These are phyloP conservation scores for Caenorhabditis imperialis DNA, from an alignment of 2,888 invertebrate species.

Conservation along the genomic window DNA sequence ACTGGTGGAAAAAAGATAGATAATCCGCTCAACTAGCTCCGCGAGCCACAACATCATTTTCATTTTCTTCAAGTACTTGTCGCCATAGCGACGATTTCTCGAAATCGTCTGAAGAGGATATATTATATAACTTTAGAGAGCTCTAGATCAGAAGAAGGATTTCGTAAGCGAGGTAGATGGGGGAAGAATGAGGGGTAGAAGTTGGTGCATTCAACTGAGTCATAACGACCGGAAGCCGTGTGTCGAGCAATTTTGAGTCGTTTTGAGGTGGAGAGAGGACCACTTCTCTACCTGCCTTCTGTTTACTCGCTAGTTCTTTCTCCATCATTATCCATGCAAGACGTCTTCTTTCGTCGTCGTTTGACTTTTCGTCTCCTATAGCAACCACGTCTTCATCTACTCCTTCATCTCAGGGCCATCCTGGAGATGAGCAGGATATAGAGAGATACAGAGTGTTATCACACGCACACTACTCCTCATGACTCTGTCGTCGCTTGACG, in stretches of 20 bases:
- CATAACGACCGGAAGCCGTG: conserved; percentile 48
- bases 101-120: no score
- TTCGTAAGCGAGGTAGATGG: not conserved
- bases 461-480: conserved; percentile 1
- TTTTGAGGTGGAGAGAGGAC: conserved; percentile 1
- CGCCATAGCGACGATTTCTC: conserved; percentile 8
- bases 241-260: conserved; percentile 38
- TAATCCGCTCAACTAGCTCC: conserved; percentile 18
- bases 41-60: not conserved
- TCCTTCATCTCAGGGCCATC: conserved; percentile 19
- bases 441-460: no score
- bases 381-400: conserved; percentile 27
- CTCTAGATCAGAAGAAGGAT: no score
- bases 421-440: conserved; percentile 6
- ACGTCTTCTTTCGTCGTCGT: conserved; percentile 2
- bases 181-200: not conserved
- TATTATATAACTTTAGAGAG: no score
- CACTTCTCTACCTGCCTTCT: conserved; percentile 14
- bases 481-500: conserved; percentile 33
- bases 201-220: conserved; percentile 37
- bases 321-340: conserved; percentile 23
- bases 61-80: conserved; percentile 26
- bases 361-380: conserved; percentile 13
- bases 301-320: conserved; percentile 22
- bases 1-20: not conserved